Conservation (phyloP, 2,888 invertebrate genomes). For the Stenolophus ochropezus region DNA sequence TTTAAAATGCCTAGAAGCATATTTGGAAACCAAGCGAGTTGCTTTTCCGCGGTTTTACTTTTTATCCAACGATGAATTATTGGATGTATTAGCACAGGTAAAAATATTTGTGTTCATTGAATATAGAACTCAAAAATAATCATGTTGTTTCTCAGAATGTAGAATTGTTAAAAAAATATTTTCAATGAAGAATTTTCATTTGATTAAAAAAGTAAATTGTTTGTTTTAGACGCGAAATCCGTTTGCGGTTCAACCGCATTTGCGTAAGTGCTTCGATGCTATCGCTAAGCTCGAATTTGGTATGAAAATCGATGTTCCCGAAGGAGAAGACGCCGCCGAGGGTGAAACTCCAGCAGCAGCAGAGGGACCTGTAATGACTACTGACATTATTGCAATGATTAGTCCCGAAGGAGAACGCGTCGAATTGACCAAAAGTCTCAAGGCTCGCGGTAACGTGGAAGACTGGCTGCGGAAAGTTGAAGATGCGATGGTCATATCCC, state of each 20-base stretch:
- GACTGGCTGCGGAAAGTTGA: constrained; percentile 95
- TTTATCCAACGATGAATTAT: constrained; percentile 90
- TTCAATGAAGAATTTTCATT: no score
- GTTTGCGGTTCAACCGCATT: constrained; percentile 91
- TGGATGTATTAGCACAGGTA: constrained; percentile 93
- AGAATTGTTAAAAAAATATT: no score
- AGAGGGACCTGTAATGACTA: constrained; percentile 78
- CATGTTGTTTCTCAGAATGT: no score
- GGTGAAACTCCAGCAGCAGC: constrained; percentile 72
- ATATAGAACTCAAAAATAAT: no score
- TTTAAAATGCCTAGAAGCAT: constrained; percentile 92
- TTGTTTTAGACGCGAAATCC: constrained; percentile 84
- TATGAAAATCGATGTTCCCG: constrained; percentile 73
- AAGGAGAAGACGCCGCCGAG: constrained; percentile 67
- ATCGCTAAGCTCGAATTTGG: constrained; percentile 87
- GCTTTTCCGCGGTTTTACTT: constrained; percentile 94
- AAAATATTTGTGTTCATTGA: no score
- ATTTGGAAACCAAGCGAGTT: constrained; percentile 90
- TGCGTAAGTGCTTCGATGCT: constrained; percentile 92
- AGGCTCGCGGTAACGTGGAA: constrained; percentile 92
- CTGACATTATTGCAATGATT: constrained; percentile 91
- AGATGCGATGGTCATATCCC: constrained; percentile 89
- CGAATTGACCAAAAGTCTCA: constrained; percentile 82
- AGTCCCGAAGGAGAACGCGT: constrained; percentile 93
- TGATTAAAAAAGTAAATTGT: not conserved